Evolutionary conservation across 2,113 vertebrate species (phyloP), one percentile per base, ranked within the genome.

Genomic region (Misgurnus mizolepis): DNA sequence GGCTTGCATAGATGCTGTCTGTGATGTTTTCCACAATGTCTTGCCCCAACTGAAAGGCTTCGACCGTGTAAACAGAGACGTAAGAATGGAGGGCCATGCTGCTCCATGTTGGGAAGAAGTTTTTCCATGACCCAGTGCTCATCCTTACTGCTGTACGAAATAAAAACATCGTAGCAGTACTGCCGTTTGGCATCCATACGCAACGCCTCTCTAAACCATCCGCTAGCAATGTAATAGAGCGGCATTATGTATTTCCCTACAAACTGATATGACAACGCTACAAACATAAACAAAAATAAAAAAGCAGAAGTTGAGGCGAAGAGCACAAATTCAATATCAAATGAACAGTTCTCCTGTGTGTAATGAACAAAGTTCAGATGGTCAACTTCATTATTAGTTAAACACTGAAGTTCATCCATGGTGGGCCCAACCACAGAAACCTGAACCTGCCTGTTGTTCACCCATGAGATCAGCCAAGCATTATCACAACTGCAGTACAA

Each of bases 1-100:
- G 76, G 80, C 92, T 93, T 67, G 84, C 85, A 79, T 94, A 92
- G 56, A 93, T 88, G 49, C 88, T 88, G 0, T 94, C 90, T 39
- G 92, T 91, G 0, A 94, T 94, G 76, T 94, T 88, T 80, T 93
- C 90, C 14, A 94, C 73, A 22, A 94, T 89, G 80, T 91, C 79
- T 0, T 77, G 67, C 5, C 90, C 93, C 0, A 89, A 88, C 6
- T 88, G 70, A 58, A 94, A 94, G 66, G 94, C 92, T 3, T 22
- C 89, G 79, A 60, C 93, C 91, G 64, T 94, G 92, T 6, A 94
- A 85, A 75, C 92, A 94, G 7, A 94, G 91, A 2, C 87, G 84
- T 66, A 91, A 85, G 1, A 64, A 78, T 0, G 83, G 64, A 0
- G 61, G 66, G 0, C 74, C 67, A 1, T 79, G 0, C 0, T 67